Percentiles rank a stretch among this genome's conserved stretches.
These are phyloP conservation scores for Hoplostethus atlanticus DNA, from an alignment of 2,797 vertebrate species.

Conservation along the genomic window DNA sequence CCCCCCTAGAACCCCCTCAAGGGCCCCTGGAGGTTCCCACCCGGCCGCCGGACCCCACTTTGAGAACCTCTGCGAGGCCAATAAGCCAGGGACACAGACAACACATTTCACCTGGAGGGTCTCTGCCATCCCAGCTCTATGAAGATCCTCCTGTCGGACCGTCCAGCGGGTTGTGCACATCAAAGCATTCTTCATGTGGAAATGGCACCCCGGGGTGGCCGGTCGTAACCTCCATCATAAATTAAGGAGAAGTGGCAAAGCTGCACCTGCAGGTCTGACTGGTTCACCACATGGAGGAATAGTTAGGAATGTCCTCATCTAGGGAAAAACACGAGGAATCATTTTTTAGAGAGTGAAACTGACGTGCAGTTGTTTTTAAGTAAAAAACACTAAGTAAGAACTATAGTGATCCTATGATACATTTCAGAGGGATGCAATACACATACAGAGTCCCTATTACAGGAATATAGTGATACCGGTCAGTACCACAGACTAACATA, in stretches of 20 bases:
- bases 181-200: conserved; percentile 91
- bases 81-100: conserved; percentile 60
- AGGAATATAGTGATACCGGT: too few species aligned
- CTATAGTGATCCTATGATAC: too few species aligned
- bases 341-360: not conserved
- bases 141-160: conserved; percentile 68
- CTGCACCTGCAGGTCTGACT: conserved; percentile 86
- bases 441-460: too few species aligned
- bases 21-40: too few species aligned
- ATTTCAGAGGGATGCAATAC: too few species aligned
- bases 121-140: not conserved
- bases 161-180: conserved; percentile 77
- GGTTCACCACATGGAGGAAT: conserved; percentile 68
- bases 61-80: conserved; percentile 5
- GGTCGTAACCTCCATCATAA: conserved; percentile 86
- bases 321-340: not conserved
- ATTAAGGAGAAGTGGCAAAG: conserved; percentile 82
- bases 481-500: too few species aligned
- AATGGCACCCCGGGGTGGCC: conserved; percentile 80
- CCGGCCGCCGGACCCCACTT: conserved; percentile 26
- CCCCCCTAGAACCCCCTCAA: too few species aligned
- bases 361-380: too few species aligned
- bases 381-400: too few species aligned
- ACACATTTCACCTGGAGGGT: conserved; percentile 73
- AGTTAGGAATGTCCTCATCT: conserved; percentile 40